Conservation (phyloP, 2,113 vertebrate genomes). For the Trochalopteron elliotii region DNA sequence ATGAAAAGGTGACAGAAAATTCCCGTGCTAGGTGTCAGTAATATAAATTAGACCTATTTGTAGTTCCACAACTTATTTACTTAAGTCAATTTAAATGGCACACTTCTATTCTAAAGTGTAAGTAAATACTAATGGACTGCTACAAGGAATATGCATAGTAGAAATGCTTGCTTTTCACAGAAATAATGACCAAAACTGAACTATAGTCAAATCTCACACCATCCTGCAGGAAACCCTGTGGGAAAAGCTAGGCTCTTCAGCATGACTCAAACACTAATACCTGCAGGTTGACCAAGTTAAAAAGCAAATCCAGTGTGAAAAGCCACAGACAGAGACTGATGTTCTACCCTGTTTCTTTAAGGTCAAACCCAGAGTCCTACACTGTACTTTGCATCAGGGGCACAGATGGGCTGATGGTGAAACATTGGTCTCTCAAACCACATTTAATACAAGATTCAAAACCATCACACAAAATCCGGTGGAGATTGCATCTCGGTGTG, state of each 20-base stretch:
- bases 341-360: background rate
- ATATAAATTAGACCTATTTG: background rate
- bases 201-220: background rate
- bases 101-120: background rate
- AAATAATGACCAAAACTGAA: background rate
- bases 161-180: background rate
- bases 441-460: background rate
- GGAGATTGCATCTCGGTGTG: background rate
- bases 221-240: background rate
- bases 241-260: background rate
- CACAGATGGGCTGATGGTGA: background rate
- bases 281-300: background rate
- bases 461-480: background rate
- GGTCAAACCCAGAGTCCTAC: background rate
- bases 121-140: background rate
- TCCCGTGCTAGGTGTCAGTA: background rate
- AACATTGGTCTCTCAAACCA: background rate
- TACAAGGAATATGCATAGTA: background rate
- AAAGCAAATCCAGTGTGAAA: background rate
- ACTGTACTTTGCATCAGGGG: background rate
- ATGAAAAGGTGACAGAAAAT: background rate
- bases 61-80: background rate
- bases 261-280: background rate
- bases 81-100: background rate
- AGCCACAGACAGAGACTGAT: background rate